Conservation (phyloP, 2,797 vertebrate genomes). For the Thunnus albacares region DNA sequence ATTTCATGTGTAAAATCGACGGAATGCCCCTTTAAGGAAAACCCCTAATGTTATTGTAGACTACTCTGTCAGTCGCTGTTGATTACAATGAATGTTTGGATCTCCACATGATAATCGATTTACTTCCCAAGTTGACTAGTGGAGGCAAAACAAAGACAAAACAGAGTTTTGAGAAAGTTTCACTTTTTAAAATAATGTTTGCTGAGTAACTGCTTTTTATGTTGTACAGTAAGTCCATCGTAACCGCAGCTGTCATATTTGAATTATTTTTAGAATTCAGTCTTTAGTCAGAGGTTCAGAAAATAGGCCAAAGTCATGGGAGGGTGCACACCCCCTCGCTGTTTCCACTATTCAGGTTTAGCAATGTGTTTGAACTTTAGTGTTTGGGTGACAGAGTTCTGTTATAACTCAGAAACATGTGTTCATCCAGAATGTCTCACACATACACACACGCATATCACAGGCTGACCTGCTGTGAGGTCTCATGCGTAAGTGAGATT, state of each 20-base stretch:
- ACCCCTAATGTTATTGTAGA: neutral
- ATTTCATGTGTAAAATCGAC: too few species aligned
- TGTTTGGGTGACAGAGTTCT: neutral
- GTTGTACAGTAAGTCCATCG: neutral
- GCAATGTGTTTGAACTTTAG: neutral
- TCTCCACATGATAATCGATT: neutral
- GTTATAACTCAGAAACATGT: neutral
- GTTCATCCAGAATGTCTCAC: neutral
- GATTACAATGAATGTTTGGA: neutral
- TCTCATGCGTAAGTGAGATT: too few species aligned
- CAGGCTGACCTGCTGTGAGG: neutral
- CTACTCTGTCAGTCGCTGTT: neutral
- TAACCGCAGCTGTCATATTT: neutral
- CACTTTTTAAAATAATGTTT: neutral
- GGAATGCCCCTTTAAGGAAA: too few species aligned
- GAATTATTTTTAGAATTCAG: constrained; percentile 21
- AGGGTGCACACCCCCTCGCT: neutral
- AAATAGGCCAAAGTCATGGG: neutral
- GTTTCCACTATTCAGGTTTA: neutral
- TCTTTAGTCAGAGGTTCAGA: neutral
- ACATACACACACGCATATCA: neutral
- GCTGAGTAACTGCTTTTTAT: neutral
- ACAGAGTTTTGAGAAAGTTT: neutral
- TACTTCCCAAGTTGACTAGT: neutral
- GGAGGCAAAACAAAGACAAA: too few species aligned